Conservation (phyloP, 2,113 vertebrate species). For the Pan troglodytes region NHGRI_mPanTro3-v2.1_pri NC_072411.2:15173501-15174000, state of each 20-base stretch:
- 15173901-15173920: no score
- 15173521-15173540: background rate
- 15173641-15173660: background rate
- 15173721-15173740: background rate
- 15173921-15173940: no score
- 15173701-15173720: background rate
- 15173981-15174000: no score
- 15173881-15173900: accelerated
- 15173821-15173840: background rate
- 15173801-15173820: background rate
- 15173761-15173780: background rate
- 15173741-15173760: background rate
- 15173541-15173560: background rate
- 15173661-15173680: background rate
- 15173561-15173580: background rate
- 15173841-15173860: no score
- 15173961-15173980: no score
- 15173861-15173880: no score
- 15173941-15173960: no score
- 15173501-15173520: background rate
- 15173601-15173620: background rate
- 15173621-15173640: background rate
- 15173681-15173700: background rate
- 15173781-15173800: background rate
- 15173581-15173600: background rate